A percentile compares a stretch with the other conserved stretches of the same genome.
phyloP scores from a whole-genome alignment of 2,797 vertebrate genomes.

The Cyprinella venusta region DNA sequence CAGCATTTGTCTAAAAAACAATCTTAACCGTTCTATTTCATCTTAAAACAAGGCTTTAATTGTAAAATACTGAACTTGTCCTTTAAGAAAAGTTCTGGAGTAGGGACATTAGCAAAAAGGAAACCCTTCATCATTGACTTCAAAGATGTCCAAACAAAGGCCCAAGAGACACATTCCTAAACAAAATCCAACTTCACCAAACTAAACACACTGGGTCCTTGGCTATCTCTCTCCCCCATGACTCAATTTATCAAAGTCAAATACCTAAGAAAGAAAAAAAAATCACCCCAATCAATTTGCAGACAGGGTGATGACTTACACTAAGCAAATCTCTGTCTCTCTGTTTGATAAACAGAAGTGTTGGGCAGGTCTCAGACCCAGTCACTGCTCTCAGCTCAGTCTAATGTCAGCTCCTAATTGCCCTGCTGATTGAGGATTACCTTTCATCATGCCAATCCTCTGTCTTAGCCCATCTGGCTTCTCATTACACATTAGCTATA shows the following conservation, averaged over 20 bases:
- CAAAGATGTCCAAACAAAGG: constrained; percentile 13
- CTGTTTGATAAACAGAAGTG: constrained; percentile 42
- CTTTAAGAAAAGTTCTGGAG: not conserved
- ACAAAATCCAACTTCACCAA: constrained; percentile 39
- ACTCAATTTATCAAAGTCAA: constrained; percentile 52
- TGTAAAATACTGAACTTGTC: too few species aligned
- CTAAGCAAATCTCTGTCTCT: constrained; percentile 28
- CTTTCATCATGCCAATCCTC: constrained; percentile 37
- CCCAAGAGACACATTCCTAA: constrained; percentile 20
- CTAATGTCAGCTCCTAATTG: constrained; percentile 55
- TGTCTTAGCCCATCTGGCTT: constrained; percentile 28
- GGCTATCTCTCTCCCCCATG: constrained; percentile 5
- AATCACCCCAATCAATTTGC: constrained; percentile 28
- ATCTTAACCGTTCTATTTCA: too few species aligned
- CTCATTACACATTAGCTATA: constrained; percentile 45
- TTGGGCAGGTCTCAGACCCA: constrained; percentile 30
- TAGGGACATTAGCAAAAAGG: not conserved
- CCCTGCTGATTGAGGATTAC: constrained; percentile 51
- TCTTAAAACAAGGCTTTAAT: too few species aligned
- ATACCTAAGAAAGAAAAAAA: constrained; percentile 18
- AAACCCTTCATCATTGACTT: not conserved
- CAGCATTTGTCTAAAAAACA: too few species aligned
- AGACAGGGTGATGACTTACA: constrained; percentile 44
- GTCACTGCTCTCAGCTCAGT: constrained; percentile 29
- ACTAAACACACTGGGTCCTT: constrained; percentile 35